Base-by-base conservation (phyloP, 2,113 vertebrate genomes). In the Glaucomys volans region DNA sequence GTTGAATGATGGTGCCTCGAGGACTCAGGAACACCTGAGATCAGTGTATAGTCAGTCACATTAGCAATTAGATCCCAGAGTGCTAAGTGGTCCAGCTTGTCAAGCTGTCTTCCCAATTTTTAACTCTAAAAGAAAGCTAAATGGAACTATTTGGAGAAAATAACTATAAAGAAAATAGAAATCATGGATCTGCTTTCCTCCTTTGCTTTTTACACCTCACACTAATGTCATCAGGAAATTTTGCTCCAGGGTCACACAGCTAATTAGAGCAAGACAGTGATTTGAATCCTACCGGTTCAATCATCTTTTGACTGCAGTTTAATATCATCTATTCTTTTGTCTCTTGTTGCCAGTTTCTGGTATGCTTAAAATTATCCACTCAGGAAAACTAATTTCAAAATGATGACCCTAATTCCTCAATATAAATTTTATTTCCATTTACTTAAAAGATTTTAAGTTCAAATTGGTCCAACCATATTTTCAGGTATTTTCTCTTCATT, bases 391-490 rank as follows among this genome's bases (percentile, higher is more conserved):
- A 47, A 30, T 89, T 96, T 84, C 42, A 80, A 81, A 93, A 84
- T 89, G 83, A 95, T 69, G 87, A 67, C 74, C 84, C 94, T 42
- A 32, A 12, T 82, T 85, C 62, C 9, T 83, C 76, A 76, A 35
- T 66, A 77, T 76, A 87, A 20, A 83, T 94, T 95, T 76, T 87
- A 89, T 89, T 94, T 69, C 91, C 37, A 32, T 47, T 91, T 95
- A 54, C 91, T 57, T 83, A 76, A 80, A 74, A 85, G 47, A 82
- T 69, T 93, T 91, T 90, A 87, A 71, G 14, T 91, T 69, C 37
- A 59, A 17, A 95, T 93, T 82, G 59, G 32, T 82, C 16, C 42
- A 59, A 17, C 3, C 2, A 2, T 96, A n/a, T 96, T 88, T 94
- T 97, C 22, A 82, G 8, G n/a, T 77, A 67, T 59, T 72, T 91